These are phyloP conservation scores for Palythoa grandiflora DNA, from an alignment of 92 coral and sea anemone species.

Conservation along the genomic window DNA sequence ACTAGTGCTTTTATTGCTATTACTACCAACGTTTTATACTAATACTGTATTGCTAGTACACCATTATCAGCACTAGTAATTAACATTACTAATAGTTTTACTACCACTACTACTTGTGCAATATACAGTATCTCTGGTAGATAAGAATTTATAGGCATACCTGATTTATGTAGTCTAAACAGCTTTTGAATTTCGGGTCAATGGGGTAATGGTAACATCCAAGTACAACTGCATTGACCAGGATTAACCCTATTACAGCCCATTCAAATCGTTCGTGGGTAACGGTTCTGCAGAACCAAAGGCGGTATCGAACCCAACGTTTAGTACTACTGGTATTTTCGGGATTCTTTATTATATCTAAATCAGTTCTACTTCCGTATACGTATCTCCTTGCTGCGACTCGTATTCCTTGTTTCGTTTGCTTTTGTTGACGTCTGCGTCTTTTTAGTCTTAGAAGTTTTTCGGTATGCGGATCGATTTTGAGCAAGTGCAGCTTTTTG, in stretches of 20 bases:
- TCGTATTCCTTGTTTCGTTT: conserved; percentile 26
- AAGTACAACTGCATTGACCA: conserved; percentile 48
- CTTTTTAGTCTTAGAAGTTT: conserved; percentile 37
- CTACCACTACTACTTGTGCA: too few species aligned
- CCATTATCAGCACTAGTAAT: too few species aligned
- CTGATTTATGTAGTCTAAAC: conserved; percentile 29
- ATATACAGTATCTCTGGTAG: too few species aligned
- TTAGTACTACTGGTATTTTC: neutral
- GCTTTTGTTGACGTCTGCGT: conserved; percentile 32
- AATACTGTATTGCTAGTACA: too few species aligned
- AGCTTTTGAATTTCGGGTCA: neutral
- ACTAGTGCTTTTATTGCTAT: too few species aligned
- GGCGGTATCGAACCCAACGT: conserved; percentile 3
- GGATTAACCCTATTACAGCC: conserved; percentile 44
- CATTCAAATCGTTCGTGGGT: conserved; percentile 52
- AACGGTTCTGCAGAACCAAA: conserved; percentile 9
- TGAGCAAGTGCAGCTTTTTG: conserved; percentile 4
- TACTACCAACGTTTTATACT: too few species aligned
- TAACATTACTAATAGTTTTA: too few species aligned
- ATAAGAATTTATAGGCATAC: conserved; percentile 2
- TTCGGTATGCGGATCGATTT: conserved; percentile 41
- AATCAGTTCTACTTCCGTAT: neutral
- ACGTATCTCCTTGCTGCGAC: neutral
- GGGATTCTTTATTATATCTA: neutral
- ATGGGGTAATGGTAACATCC: conserved; percentile 55